Evolutionary conservation across 2,888 invertebrate genomes (phyloP).

Genomic region (Daptonema setosum): DNA sequence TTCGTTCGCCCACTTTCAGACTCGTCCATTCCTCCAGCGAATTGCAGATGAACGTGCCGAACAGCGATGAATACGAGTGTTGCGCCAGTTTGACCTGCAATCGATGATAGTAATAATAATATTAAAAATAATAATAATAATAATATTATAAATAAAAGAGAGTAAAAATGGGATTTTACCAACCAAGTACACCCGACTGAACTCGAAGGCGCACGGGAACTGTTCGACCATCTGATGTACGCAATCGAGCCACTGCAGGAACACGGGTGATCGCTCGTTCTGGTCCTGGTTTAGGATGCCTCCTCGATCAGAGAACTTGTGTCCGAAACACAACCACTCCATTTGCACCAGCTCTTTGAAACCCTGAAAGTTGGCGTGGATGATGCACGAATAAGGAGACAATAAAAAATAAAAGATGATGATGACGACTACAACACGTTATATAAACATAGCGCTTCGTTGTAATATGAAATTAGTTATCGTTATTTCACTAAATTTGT

Average conservation of each 20-base stretch:
- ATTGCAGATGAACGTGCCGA: conserved; percentile 87
- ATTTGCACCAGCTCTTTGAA: conserved; percentile 76
- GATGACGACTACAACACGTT: too few species aligned
- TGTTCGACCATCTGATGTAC: conserved; percentile 54
- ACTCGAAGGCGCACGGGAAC: conserved; percentile 68
- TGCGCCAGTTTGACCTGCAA: conserved; percentile 71
- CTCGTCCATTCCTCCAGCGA: conserved; percentile 32
- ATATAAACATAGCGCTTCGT: too few species aligned
- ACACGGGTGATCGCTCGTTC: conserved; percentile 90
- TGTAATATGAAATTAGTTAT: too few species aligned
- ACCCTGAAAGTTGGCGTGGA: too few species aligned
- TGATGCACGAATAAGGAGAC: conserved; percentile 9
- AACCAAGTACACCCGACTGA: conserved; percentile 74
- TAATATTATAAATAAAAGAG: background rate
- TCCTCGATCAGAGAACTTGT: conserved; percentile 89
- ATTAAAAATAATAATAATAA: background rate
- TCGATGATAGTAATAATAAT: too few species aligned
- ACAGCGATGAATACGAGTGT: conserved; percentile 82
- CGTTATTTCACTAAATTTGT: too few species aligned
- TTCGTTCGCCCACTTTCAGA: conserved; percentile 41
- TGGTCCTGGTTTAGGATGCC: conserved; percentile 47
- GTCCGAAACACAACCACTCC: conserved; percentile 93
- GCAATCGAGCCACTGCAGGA: conserved; percentile 90
- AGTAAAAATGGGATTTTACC: too few species aligned
- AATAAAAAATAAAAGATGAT: too few species aligned